Percentiles rank a stretch among this genome's conserved stretches.
Conservation (phyloP, 2,113 vertebrate species). For the Myotis yumanensis region DNA sequence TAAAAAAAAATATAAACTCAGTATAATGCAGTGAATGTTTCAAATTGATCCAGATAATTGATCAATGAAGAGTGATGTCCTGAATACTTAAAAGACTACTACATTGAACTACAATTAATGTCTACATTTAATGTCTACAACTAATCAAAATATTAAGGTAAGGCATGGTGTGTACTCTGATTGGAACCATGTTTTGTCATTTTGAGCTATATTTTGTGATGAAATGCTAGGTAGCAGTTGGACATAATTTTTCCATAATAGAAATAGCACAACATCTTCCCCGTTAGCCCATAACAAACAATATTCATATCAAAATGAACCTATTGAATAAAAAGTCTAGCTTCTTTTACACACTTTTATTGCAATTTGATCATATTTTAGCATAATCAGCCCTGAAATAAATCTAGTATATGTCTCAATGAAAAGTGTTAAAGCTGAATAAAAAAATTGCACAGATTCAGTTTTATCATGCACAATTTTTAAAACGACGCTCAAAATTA, state of each 20-base stretch:
- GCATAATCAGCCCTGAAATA: constrained; percentile 81
- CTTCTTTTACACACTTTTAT: constrained; percentile 79
- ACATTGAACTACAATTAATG: no score
- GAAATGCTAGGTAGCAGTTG: constrained; percentile 64
- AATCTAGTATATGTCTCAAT: constrained; percentile 82
- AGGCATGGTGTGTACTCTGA: background rate
- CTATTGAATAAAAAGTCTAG: constrained; percentile 79
- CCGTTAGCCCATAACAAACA: constrained; percentile 79
- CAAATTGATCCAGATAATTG: background rate
- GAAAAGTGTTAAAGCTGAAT: constrained; percentile 78
- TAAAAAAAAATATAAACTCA: background rate
- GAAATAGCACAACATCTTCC: constrained; percentile 77
- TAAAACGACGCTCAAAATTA: constrained; percentile 82
- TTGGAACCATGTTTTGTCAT: background rate
- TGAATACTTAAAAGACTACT: background rate
- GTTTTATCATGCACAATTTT: constrained; percentile 78
- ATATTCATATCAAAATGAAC: constrained; percentile 81
- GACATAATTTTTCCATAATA: constrained; percentile 78
- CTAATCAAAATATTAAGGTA: constrained; percentile 20
- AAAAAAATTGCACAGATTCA: constrained; percentile 79
- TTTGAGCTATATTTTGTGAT: constrained; percentile 70
- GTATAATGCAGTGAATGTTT: background rate
- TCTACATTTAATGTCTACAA: background rate
- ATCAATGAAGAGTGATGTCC: background rate
- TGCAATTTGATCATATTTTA: constrained; percentile 80